Evolutionary conservation across 2,888 invertebrate genomes (phyloP).

Genomic region (Antitype chi): DNA sequence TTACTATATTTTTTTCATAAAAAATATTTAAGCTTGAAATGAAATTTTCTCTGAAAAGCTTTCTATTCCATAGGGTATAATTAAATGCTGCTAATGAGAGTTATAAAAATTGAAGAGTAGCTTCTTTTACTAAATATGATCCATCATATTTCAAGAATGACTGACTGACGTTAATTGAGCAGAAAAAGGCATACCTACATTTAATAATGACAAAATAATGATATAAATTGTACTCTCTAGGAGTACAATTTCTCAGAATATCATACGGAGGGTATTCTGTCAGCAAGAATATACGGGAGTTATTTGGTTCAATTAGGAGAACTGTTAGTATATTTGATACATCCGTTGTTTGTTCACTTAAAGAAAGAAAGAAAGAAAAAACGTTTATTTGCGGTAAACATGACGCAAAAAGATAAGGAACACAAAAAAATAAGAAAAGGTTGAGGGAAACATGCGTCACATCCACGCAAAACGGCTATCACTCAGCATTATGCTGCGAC

Average conservation of each 20-base stretch:
- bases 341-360: conserved; percentile 45
- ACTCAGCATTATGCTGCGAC: no score
- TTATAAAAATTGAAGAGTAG: background rate
- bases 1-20: background rate
- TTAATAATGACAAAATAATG: conserved; percentile 9
- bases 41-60: background rate
- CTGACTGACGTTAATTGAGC: background rate
- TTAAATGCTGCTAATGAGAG: background rate
- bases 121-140: background rate
- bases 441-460: no score
- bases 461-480: no score
- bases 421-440: no score
- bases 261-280: conserved; percentile 3
- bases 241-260: conserved; percentile 23
- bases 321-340: conserved; percentile 54
- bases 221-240: background rate
- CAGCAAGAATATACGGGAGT: conserved; percentile 23
- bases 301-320: conserved; percentile 57
- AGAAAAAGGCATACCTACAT: background rate
- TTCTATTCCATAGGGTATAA: background rate
- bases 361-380: no score
- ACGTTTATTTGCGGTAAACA: no score
- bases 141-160: background rate
- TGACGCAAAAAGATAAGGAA: no score
- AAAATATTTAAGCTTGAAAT: background rate